A percentile compares a stretch with the other conserved stretches of the same genome.
Evolutionary conservation across 1,140 invertebrate genomes (phyloP).

Genomic region (Cephus cinctus): DNA sequence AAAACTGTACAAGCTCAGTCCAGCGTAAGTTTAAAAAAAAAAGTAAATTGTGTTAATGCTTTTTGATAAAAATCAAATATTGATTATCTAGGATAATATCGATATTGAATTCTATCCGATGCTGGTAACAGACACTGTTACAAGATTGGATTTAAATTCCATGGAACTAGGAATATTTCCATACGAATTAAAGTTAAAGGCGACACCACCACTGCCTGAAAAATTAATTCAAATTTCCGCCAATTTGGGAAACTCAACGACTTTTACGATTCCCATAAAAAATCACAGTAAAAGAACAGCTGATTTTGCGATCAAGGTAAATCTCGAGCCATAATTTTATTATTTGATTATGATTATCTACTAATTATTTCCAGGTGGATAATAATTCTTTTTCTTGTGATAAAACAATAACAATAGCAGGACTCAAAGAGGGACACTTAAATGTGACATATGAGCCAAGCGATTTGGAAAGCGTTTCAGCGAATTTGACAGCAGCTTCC

Average conservation of each 20-base stretch:
- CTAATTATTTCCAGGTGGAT: slow-evolving; percentile 36
- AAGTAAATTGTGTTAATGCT: slow-evolving; percentile 13
- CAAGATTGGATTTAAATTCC: slow-evolving; percentile 16
- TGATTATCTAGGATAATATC: slow-evolving; percentile 21
- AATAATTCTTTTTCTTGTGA: slow-evolving; percentile 21
- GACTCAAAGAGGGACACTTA: slow-evolving; percentile 3
- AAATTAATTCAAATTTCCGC: slow-evolving; percentile 47
- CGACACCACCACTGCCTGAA: slow-evolving; percentile 43
- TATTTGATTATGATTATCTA: slow-evolving; percentile 1
- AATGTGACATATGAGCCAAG: slow-evolving; percentile 27
- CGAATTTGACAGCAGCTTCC: slow-evolving; percentile 24
- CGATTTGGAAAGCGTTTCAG: slow-evolving; percentile 15
- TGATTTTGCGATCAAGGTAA: slow-evolving; percentile 25
- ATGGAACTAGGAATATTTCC: slow-evolving; percentile 25
- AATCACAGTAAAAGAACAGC: slow-evolving; percentile 19
- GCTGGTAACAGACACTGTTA: slow-evolving; percentile 5
- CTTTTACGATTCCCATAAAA: slow-evolving; percentile 20
- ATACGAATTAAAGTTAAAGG: slow-evolving; percentile 32
- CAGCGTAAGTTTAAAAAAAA: no score
- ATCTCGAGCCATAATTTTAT: not conserved
- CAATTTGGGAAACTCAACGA: slow-evolving; percentile 16
- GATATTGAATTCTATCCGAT: slow-evolving; percentile 26
- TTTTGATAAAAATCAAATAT: not conserved
- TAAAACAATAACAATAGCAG: slow-evolving; percentile 8
- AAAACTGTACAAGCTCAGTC: slow-evolving; percentile 15